Evolutionary conservation across 2,797 vertebrate species (phyloP), one percentile per base, ranked within the genome.

Genomic region (Trematomus bernacchii): DNA sequence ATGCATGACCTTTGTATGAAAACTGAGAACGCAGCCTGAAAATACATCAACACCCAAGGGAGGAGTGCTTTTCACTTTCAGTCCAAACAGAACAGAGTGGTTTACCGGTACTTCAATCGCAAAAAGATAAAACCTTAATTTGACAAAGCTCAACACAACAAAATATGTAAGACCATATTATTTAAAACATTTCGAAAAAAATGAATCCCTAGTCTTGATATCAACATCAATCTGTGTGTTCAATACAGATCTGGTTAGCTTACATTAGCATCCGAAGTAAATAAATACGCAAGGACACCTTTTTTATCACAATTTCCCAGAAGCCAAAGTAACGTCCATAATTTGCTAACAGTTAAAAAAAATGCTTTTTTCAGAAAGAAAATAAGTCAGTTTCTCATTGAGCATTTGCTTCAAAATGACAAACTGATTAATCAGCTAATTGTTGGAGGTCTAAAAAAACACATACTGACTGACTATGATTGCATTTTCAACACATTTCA

Each of bases 321-420:
- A 50, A n/a, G 8, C 47, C 2, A 51, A 19, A 13, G 12, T 6
- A 19, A 53, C 14, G 7, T 27, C 1, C 12, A 11, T 16, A 13
- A 23, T 21, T 52, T 21, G 11, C 12, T 52, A 52, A 59, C 0
- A 21, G 37, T 59, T 43, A 4, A 19, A 1, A 43, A 0, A 0
- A 42, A 59, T 12, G 30, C 0, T 30, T 55, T 55, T 30, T 30
- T 27, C 33, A 37, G 27, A 1, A 19, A 42, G 12, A 0, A 64
- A 50, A 37, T 5, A 33, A 37, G 42, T 7, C 0, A 33, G 10
- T 16, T 37, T 37, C 27, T 53, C 5, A 0, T 0, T 13, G 37
- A 12, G 4, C 37, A 43, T 59, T n/a, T 10, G 3, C 19, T 52
- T 23, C 18, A 33, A 5, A 19, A 19, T 3, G 6, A 19, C 3